Evolutionary conservation across 1,140 invertebrate species (phyloP), one percentile per base, ranked within the genome.

Genomic region (Drosophila santomea): DNA sequence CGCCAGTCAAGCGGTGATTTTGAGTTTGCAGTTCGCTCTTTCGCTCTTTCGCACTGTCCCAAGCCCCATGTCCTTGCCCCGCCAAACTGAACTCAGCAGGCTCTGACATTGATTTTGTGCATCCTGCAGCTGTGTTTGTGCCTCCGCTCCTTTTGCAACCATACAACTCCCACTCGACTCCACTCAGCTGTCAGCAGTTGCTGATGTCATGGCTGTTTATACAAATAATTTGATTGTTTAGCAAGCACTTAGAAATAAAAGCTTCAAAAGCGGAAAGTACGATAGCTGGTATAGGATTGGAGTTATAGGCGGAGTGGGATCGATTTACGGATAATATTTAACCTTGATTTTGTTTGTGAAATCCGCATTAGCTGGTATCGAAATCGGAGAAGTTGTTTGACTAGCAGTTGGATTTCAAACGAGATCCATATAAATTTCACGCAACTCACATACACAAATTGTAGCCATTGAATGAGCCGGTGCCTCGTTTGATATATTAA

Each of bases 71-170:
- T 88, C 84, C 83, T 84, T 88, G 80, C 68, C 77, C 28, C 48
- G 7, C n/a, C 48, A 2, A 35, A 64, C 50, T 75, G 62, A 79
- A 67, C 84, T 59, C 66, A 72, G 62, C 80, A 80, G 78, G 78
- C 62, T 72, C 80, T 89, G 84, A 89, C 84, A 89, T 89, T 89
- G 85, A 89, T 89, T 89, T 80, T 76, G 62, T 51, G 55, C 44
- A 52, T 57, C 57, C 56, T 63, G 69, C 67, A 23, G 23, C 44
- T 61, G 63, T 60, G 63, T 73, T 23, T 25, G 45, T 47, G 45
- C 5, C 11, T 4, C 54, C 51, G 44, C 69, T 17, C 35, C 36
- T 8, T 25, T 25, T 56, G 38, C 62, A 41, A 56, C 20, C 54
- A 10, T 15, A 10, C 35, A 47, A 47, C 43, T 39, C 67, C 62